Conservation (phyloP, 1,140 invertebrate species). For the Philaenus spumarius region DNA sequence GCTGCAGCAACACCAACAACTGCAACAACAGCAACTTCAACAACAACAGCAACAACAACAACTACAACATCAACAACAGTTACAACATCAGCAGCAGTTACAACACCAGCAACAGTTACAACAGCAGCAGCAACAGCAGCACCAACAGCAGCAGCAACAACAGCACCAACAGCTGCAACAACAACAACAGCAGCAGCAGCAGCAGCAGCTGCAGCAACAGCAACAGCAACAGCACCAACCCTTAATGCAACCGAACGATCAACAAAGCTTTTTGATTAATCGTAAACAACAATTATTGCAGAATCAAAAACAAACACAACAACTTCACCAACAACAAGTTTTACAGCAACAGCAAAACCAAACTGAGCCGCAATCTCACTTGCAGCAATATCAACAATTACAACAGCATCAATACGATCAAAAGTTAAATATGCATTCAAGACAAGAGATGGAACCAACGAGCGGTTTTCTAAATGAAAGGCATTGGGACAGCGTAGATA, state of each 20-base stretch:
- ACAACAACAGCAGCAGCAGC: slow-evolving; percentile 24
- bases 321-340: neutral
- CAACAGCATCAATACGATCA: neutral
- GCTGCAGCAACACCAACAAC: slow-evolving; percentile 23
- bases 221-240: slow-evolving; percentile 19
- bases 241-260: slow-evolving; percentile 18
- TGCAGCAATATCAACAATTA: neutral
- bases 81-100: slow-evolving; percentile 22
- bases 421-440: neutral
- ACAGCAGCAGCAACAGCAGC: slow-evolving; percentile 16
- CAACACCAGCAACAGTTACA: slow-evolving; percentile 10
- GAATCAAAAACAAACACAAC: slow-evolving; percentile 5
- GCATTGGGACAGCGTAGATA: slow-evolving; percentile 7
- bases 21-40: slow-evolving; percentile 24
- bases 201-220: slow-evolving; percentile 22
- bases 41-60: slow-evolving; percentile 23
- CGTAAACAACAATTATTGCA: slow-evolving; percentile 14
- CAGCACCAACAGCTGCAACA: slow-evolving; percentile 20
- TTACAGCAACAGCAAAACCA: no score
- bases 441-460: slow-evolving; percentile 1
- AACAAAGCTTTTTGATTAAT: slow-evolving; percentile 21
- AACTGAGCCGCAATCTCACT: no score
- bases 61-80: slow-evolving; percentile 13
- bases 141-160: slow-evolving; percentile 7
- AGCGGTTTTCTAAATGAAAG: neutral